Percentiles rank a stretch among this genome's conserved stretches.
phyloP scores from a whole-genome alignment of 2,888 invertebrate species.

The Stenichneumon culpator region DNA sequence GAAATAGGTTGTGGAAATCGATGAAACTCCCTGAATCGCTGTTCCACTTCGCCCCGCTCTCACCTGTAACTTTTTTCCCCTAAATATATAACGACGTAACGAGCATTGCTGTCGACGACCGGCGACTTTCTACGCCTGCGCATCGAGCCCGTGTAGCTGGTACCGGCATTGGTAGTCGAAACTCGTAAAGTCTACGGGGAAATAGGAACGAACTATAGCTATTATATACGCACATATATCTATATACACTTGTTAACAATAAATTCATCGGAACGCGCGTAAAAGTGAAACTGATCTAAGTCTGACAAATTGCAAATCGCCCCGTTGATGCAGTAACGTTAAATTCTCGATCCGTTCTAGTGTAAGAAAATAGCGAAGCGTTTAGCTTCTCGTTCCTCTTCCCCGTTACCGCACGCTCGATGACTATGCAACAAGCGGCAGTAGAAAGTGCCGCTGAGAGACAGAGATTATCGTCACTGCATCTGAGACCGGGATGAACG shows the following conservation, averaged over 20 bases:
- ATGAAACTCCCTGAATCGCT: too few relatives aligned
- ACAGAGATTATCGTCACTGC: not conserved
- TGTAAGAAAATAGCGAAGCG: not conserved
- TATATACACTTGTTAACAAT: constrained; percentile 19
- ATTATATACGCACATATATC: constrained; percentile 14
- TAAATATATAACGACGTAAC: not conserved
- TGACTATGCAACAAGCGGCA: not conserved
- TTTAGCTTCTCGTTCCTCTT: not conserved
- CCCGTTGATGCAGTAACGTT: not conserved
- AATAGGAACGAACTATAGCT: constrained; percentile 28
- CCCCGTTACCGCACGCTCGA: not conserved
- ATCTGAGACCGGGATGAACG: not conserved
- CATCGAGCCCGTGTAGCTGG: constrained; percentile 25
- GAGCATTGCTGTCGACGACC: constrained; percentile 5
- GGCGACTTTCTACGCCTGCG: constrained; percentile 48
- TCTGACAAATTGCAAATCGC: constrained; percentile 2
- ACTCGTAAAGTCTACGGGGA: constrained; percentile 56
- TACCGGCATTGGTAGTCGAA: constrained; percentile 47
- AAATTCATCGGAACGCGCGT: constrained; percentile 29
- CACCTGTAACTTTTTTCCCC: too few relatives aligned
- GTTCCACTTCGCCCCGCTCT: too few relatives aligned
- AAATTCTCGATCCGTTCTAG: not conserved
- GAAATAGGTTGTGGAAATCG: too few relatives aligned
- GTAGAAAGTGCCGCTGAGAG: constrained; percentile 8
- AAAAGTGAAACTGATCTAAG: constrained; percentile 1